Evolutionary conservation across 2,113 vertebrate genomes (phyloP).

Genomic region (Oreochromis spilurus): DNA sequence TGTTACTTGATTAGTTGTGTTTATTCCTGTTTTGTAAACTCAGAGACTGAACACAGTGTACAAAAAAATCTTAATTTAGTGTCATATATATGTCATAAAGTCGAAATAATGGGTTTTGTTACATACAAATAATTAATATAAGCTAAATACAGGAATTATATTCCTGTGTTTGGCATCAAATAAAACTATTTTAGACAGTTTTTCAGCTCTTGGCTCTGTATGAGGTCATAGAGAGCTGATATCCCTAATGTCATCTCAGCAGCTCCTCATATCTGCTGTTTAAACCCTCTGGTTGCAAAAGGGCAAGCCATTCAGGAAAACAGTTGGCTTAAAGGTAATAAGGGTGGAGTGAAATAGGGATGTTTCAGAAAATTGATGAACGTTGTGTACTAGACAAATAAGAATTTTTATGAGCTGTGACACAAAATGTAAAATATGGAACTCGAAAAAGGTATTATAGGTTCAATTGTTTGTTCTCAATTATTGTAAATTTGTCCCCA

Average conservation of each 20-base stretch:
- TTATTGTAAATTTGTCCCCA: constrained; percentile 36
- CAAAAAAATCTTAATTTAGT: not conserved
- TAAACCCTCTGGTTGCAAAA: not conserved
- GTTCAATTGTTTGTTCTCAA: not conserved
- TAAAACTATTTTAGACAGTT: not conserved
- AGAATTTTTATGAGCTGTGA: not conserved
- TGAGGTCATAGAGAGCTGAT: not conserved
- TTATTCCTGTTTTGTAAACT: not conserved
- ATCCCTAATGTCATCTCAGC: not conserved
- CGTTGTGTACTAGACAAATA: not conserved
- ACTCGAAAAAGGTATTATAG: not conserved
- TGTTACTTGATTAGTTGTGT: not conserved
- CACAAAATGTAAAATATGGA: not conserved
- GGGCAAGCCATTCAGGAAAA: not conserved
- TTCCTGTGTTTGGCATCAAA: not conserved
- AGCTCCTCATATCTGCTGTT: not conserved
- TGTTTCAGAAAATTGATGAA: not conserved
- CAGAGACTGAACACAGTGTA: not conserved
- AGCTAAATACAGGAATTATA: not conserved
- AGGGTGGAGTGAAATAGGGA: not conserved
- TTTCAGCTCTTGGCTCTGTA: not conserved
- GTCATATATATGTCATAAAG: not conserved
- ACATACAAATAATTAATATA: not conserved
- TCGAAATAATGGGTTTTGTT: not conserved
- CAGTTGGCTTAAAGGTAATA: not conserved